Evolutionary conservation across 2,113 vertebrate genomes (phyloP).

Genomic region (Cichladusa arquata): DNA sequence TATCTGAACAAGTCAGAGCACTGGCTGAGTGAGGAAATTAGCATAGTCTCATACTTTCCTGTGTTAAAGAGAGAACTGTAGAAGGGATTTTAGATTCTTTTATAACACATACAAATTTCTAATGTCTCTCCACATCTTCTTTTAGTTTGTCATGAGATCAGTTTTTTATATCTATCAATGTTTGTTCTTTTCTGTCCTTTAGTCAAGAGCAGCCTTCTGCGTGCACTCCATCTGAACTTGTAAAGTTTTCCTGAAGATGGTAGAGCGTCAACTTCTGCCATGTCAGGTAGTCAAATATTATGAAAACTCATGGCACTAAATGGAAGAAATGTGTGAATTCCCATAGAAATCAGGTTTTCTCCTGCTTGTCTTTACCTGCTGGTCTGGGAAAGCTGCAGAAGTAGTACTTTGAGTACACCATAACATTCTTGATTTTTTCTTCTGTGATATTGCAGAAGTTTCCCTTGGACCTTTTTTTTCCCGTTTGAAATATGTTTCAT

Average conservation of each 20-base stretch:
- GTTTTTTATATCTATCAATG: neutral
- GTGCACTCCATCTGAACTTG: neutral
- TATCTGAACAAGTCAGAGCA: neutral
- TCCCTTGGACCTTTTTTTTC: neutral
- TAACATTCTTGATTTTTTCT: neutral
- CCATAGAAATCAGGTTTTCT: neutral
- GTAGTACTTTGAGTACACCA: neutral
- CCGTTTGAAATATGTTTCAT: neutral
- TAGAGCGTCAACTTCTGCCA: neutral
- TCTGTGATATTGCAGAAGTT: neutral
- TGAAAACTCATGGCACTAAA: neutral
- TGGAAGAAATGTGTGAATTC: neutral
- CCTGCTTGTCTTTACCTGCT: neutral
- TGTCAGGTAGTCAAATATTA: neutral
- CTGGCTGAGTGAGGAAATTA: neutral
- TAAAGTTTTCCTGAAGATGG: neutral
- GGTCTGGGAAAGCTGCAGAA: neutral
- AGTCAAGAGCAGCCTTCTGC: neutral
- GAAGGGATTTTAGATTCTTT: neutral
- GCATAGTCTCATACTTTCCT: neutral
- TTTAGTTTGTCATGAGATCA: neutral
- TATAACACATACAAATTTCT: neutral
- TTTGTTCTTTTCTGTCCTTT: neutral
- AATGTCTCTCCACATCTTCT: neutral
- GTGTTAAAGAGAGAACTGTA: neutral